phyloP scores from a whole-genome alignment of 2,113 vertebrate genomes.

The Mungos mungo region DNA sequence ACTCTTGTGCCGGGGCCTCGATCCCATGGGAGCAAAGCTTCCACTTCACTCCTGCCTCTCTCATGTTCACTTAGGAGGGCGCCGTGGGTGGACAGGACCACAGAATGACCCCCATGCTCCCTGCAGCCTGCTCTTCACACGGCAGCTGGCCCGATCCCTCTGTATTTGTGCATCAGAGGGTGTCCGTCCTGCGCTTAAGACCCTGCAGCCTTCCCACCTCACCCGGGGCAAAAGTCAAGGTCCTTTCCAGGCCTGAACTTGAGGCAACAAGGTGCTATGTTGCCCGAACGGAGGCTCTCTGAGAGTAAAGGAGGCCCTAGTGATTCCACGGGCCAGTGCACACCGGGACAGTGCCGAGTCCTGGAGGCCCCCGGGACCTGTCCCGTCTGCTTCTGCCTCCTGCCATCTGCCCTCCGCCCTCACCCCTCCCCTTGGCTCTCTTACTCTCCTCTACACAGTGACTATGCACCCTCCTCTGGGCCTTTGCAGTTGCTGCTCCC shows the following conservation, averaged over 20 bases:
- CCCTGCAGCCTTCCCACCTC: not conserved
- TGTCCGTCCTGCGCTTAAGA: not conserved
- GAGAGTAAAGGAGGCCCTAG: not conserved
- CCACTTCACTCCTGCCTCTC: not conserved
- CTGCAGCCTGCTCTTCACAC: not conserved
- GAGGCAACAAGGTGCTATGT: not conserved
- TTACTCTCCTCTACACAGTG: not conserved
- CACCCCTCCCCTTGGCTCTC: not conserved
- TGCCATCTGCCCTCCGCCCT: rapidly evolving
- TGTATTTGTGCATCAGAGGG: not conserved
- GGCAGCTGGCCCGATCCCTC: not conserved
- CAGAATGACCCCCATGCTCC: not conserved
- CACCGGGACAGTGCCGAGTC: rapidly evolving
- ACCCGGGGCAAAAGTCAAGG: not conserved
- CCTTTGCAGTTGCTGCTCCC: not conserved
- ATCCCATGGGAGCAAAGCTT: not conserved
- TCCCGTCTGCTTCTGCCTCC: not conserved
- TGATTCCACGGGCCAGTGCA: rapidly evolving
- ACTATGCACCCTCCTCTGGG: not conserved
- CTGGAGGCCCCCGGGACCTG: rapidly evolving
- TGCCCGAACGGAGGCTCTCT: not conserved
- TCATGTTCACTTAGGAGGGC: not conserved
- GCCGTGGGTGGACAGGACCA: not conserved
- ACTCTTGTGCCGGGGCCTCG: not conserved
- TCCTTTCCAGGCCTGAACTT: not conserved